These are phyloP conservation scores for Thunnus maccoyii DNA, from an alignment of 2,113 vertebrate genomes.

Conservation along the genomic window DNA sequence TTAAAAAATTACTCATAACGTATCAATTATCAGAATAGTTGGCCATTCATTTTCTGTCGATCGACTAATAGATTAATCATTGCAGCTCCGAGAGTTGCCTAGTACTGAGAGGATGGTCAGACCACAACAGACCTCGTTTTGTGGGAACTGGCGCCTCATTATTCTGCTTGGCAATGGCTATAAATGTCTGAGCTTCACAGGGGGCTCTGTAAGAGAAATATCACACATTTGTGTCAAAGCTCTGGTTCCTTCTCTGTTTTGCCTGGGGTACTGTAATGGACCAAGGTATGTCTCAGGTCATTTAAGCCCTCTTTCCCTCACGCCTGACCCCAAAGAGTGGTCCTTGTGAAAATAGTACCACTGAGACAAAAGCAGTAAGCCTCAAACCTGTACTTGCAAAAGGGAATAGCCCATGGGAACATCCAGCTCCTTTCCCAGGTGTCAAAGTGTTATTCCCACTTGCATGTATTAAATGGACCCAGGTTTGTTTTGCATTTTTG, in stretches of 20 bases:
- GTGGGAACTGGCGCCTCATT: constrained; percentile 2
- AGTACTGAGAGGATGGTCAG: neutral
- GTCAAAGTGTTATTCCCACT: constrained; percentile 23
- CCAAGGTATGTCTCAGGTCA: constrained; percentile 59
- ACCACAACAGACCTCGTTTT: constrained; percentile 35
- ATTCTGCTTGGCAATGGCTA: constrained; percentile 33
- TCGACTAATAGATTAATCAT: too few species aligned
- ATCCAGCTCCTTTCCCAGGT: constrained; percentile 32
- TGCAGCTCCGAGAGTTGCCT: neutral
- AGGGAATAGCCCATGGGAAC: constrained; percentile 45
- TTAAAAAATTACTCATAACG: too few species aligned
- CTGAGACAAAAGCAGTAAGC: constrained; percentile 68
- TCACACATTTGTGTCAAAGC: constrained; percentile 63
- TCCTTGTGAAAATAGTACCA: constrained; percentile 63
- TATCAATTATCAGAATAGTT: too few species aligned
- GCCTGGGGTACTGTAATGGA: constrained; percentile 45
- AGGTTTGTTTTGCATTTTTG: constrained; percentile 68
- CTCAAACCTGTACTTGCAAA: constrained; percentile 37
- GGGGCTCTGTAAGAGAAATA: constrained; percentile 61
- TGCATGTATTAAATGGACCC: constrained; percentile 16
- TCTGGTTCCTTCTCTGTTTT: constrained; percentile 34
- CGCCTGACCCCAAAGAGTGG: constrained; percentile 53
- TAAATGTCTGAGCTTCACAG: constrained; percentile 58
- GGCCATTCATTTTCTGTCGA: too few species aligned
- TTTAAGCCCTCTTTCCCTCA: constrained; percentile 67